phyloP scores from a whole-genome alignment of 1,140 invertebrate genomes.

The Condylostylus longicornis region DNA sequence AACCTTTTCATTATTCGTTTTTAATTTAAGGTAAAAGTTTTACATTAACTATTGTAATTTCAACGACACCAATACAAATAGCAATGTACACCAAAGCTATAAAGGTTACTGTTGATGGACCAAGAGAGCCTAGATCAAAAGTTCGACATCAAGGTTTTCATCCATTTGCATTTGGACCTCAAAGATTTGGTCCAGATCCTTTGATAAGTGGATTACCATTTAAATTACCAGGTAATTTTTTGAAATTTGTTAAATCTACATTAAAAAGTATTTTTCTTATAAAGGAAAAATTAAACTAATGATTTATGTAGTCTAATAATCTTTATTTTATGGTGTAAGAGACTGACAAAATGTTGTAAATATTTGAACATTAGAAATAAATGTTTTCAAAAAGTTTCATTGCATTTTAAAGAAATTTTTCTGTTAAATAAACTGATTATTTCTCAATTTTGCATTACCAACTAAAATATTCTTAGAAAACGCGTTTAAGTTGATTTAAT shows the following conservation, averaged over 20 bases:
- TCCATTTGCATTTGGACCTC: constrained; percentile 70
- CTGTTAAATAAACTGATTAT: too few relatives aligned
- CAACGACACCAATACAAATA: constrained; percentile 81
- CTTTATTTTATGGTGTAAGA: too few relatives aligned
- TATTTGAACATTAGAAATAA: too few relatives aligned
- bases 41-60: constrained; percentile 86
- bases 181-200: constrained; percentile 61
- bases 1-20: too few relatives aligned
- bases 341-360: too few relatives aligned
- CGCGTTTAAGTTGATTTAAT: too few relatives aligned
- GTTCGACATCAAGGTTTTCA: constrained; percentile 72
- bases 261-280: not conserved
- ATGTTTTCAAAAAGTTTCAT: too few relatives aligned
- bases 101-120: constrained; percentile 97
- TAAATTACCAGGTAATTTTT: constrained; percentile 60
- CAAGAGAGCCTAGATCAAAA: constrained; percentile 88
- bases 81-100: constrained; percentile 90
- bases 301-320: too few relatives aligned
- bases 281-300: not conserved
- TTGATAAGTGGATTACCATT: constrained; percentile 64
- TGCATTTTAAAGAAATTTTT: too few relatives aligned
- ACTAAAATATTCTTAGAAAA: too few relatives aligned
- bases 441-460: too few relatives aligned
- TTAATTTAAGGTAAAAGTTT: constrained; percentile 81
- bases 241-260: not conserved